Base-by-base conservation (phyloP, 2,888 invertebrate species). In the Heliconius hortense region DNA sequence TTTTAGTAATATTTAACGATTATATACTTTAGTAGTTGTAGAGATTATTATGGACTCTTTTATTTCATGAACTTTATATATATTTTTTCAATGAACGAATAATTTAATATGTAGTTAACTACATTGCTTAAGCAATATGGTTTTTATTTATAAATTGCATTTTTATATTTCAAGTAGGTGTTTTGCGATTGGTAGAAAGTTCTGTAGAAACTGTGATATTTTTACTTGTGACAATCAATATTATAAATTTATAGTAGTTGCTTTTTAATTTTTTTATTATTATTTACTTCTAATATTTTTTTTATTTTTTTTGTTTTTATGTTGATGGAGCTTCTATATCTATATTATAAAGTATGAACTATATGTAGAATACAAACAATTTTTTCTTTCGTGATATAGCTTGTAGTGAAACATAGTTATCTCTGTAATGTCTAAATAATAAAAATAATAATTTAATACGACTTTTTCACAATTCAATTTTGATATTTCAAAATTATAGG, bases 191-290 rank as follows among this genome's bases (percentile, higher is more conserved):
- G 71, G 39, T 71, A 71, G 21, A 21, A 35, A 24, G 35, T 56
- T 56, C 4, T 60, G 71, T 71, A 71, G 71, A 21, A 60, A 26
- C 71, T 71, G 71, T 71, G 71, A 71, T 71, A 71, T 39, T 71
- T 71, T 71, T 71, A 28, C 60, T 24, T 71, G 10, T 60, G 71
- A 71, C 71, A 60, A 43, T 59, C 53, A 70, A 68, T 48, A 21
- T 31, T 69, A 31, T 56, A 24, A 35, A 56, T 24, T 56, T n/a
- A 13, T 69, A 56, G n/a, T 15, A n/a, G 3, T 31, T 56, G 24
- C 59, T 35, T 60, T 26, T 13, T 26, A 26, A 35, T 60, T 26
- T 35, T 60, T 15, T 13, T 5, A 26, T 60, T 26, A 60, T 26
- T 60, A 26, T 26, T 35, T 24, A 15, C 4, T 59, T 26, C 4